Evolutionary conservation across 2,113 vertebrate genomes (phyloP).

Genomic region (Ranitomeya variabilis): DNA sequence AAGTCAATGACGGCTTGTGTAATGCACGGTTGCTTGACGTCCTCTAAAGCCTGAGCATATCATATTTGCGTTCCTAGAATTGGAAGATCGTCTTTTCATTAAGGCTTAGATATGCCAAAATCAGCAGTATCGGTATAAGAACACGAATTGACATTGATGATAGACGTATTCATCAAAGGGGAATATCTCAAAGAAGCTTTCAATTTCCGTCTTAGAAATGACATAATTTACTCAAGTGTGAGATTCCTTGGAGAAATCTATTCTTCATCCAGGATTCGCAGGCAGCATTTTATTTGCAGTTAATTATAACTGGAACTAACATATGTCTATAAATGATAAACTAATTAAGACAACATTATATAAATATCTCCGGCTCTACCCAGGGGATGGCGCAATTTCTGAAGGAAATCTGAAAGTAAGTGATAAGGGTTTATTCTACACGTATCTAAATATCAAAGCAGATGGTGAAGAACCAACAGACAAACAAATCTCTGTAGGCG

Average conservation of each 20-base stretch:
- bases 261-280: not conserved
- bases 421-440: slow-evolving; percentile 3
- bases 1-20: too few relatives aligned
- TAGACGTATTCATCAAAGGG: not conserved
- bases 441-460: not conserved
- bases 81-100: not conserved
- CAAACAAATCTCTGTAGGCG: not conserved
- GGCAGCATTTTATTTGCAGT: not conserved
- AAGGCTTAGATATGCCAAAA: not conserved
- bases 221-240: not conserved
- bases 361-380: not conserved
- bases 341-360: slow-evolving; percentile 27
- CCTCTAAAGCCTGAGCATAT: not conserved
- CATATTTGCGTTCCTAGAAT: not conserved
- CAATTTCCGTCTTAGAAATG: not conserved
- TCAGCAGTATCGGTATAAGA: not conserved
- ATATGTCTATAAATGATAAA: slow-evolving; percentile 35
- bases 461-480: not conserved
- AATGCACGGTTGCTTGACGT: too few relatives aligned
- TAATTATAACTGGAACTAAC: slow-evolving; percentile 29
- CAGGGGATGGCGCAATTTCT: not conserved
- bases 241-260: slow-evolving; percentile 2
- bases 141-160: not conserved
- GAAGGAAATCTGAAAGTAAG: not conserved
- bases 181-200: not conserved